phyloP scores from a whole-genome alignment of 1,140 invertebrate species.

The Drosophila malerkotliana region DNA sequence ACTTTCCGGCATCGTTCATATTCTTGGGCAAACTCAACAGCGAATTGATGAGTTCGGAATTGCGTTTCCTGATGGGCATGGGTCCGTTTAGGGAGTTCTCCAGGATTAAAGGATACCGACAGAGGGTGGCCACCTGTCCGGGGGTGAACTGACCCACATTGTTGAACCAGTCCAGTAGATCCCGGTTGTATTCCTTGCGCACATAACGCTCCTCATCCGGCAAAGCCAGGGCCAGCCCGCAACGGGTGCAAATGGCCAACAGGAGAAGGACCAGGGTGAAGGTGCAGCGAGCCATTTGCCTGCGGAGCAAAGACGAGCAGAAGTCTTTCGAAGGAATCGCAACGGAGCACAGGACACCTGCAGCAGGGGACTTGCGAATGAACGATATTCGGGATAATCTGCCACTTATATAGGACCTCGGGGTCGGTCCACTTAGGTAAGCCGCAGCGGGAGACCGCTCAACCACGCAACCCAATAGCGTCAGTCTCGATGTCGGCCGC shows the following conservation, averaged over 20 bases:
- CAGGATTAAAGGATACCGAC: constrained; percentile 62
- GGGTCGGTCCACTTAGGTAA: constrained; percentile 47
- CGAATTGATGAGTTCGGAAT: constrained; percentile 90
- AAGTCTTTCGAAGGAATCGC: constrained; percentile 12
- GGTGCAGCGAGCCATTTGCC: constrained; percentile 40
- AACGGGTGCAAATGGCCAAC: constrained; percentile 29
- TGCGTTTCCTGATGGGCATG: constrained; percentile 86
- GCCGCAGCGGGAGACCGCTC: constrained; percentile 51
- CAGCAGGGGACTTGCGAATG: constrained; percentile 53
- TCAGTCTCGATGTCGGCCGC: constrained; percentile 61
- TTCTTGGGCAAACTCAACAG: constrained; percentile 89
- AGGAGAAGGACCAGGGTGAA: constrained; percentile 29
- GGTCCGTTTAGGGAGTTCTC: constrained; percentile 55
- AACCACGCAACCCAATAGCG: constrained; percentile 44
- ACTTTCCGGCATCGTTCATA: constrained; percentile 89
- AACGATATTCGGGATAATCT: constrained; percentile 9
- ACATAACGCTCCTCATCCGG: constrained; percentile 82
- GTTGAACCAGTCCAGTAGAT: constrained; percentile 74
- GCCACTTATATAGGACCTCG: constrained; percentile 52
- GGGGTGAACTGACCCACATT: constrained; percentile 49
- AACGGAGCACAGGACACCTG: constrained; percentile 28
- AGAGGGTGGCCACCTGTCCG: constrained; percentile 45
- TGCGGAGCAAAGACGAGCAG: neutral
- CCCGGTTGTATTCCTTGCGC: constrained; percentile 79
- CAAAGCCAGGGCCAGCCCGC: constrained; percentile 41